Percentiles rank a stretch among this genome's conserved stretches.
These are phyloP conservation scores for Alloscopus bannaensis DNA, from an alignment of 2,888 invertebrate species.

Conservation along the genomic window DNA sequence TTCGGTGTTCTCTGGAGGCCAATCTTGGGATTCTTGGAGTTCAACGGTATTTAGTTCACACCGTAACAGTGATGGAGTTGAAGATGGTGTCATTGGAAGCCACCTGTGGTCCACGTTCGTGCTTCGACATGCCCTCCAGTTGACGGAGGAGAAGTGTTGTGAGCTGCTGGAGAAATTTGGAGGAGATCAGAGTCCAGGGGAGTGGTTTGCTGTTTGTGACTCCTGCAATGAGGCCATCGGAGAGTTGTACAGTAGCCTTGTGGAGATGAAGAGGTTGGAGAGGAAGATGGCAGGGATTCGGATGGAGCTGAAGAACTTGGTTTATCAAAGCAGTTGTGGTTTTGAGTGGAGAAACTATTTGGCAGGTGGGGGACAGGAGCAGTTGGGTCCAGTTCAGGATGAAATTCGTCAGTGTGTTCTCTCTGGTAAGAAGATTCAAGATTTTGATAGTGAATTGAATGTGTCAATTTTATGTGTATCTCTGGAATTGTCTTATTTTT, in stretches of 20 bases:
- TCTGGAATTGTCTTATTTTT: too few relatives aligned
- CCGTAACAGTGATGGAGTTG: too few relatives aligned
- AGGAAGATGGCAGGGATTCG: not conserved
- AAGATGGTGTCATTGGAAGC: too few relatives aligned
- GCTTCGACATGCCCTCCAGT: too few relatives aligned
- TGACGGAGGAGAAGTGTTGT: too few relatives aligned
- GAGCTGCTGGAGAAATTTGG: not conserved
- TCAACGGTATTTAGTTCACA: too few relatives aligned
- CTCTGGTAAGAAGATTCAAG: not conserved
- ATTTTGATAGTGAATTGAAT: not conserved
- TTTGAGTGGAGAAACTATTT: not conserved
- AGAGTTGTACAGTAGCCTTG: not conserved
- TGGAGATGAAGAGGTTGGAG: not conserved
- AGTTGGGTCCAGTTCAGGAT: not conserved
- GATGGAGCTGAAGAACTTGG: not conserved
- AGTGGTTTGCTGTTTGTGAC: not conserved
- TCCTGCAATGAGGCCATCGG: not conserved
- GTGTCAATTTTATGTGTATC: too few relatives aligned
- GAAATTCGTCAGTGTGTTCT: not conserved
- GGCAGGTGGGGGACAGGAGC: not conserved
- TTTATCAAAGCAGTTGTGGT: too few relatives aligned
- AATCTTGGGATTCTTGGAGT: too few relatives aligned
- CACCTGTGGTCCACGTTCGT: too few relatives aligned
- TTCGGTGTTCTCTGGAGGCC: too few relatives aligned
- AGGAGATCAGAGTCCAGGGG: not conserved